A percentile compares a stretch with the other conserved stretches of the same genome.
Conservation (phyloP, 2,888 invertebrate genomes). For the Spicauda simplicius region DNA sequence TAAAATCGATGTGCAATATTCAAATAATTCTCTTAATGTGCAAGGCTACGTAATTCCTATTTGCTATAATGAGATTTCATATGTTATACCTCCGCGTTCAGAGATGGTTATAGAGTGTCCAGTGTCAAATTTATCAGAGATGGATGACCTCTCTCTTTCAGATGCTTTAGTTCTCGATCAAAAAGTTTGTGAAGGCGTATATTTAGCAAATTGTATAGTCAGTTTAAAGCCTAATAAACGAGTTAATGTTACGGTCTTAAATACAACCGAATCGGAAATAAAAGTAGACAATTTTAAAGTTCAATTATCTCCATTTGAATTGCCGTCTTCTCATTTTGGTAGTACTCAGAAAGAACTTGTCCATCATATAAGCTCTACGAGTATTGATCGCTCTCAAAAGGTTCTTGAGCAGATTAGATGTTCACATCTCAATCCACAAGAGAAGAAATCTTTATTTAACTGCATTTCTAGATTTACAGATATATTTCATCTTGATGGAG, state of each 20-base stretch:
- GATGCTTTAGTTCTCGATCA: conserved; percentile 36
- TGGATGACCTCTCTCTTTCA: not conserved
- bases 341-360: too few relatives aligned
- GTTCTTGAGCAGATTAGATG: not conserved
- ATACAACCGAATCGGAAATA: conserved; percentile 35
- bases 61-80: too few relatives aligned
- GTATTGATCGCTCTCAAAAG: not conserved
- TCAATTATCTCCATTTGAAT: conserved; percentile 3
- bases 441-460: not conserved
- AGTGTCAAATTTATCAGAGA: not conserved
- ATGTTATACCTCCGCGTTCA: too few relatives aligned
- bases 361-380: too few relatives aligned
- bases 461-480: too few relatives aligned
- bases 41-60: too few relatives aligned
- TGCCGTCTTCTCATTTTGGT: too few relatives aligned
- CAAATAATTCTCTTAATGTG: too few relatives aligned
- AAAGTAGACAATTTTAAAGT: conserved; percentile 33
- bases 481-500: conserved; percentile 28
- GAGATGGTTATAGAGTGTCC: too few relatives aligned
- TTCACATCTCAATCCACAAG: not conserved
- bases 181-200: conserved; percentile 34
- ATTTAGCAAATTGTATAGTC: conserved; percentile 39
- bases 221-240: conserved; percentile 38
- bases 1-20: too few relatives aligned
- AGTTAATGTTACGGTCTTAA: conserved; percentile 40